These are phyloP conservation scores for Glareola pratincola DNA, from an alignment of 2,113 vertebrate species.

Conservation along the genomic window DNA sequence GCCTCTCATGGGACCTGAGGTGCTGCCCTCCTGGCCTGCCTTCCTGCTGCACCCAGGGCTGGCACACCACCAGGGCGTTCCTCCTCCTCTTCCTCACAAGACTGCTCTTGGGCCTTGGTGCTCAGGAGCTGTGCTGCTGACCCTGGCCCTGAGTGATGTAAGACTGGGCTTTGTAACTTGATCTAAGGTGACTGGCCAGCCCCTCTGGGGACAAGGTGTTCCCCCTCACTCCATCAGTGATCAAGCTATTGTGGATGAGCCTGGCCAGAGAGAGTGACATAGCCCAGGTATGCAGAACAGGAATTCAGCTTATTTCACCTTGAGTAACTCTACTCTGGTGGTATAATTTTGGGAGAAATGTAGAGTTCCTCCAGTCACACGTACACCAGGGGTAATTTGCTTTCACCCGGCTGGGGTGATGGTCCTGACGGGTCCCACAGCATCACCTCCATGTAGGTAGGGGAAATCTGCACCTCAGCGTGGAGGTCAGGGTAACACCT, in stretches of 20 bases:
- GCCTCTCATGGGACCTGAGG: not conserved
- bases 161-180: rapidly evolving
- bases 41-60: too few relatives aligned
- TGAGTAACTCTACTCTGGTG: not conserved
- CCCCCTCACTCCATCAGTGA: too few relatives aligned
- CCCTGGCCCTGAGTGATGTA: not conserved
- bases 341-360: not conserved
- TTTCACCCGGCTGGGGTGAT: not conserved
- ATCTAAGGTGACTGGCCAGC: not conserved
- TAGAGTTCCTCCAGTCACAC: not conserved
- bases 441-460: rapidly evolving
- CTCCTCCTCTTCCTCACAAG: not conserved
- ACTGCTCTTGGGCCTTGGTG: not conserved
- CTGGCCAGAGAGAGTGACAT: not conserved
- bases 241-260: too few relatives aligned
- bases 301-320: not conserved
- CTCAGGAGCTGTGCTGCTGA: not conserved
- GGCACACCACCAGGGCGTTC: rapidly evolving
- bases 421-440: not conserved
- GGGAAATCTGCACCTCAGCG: not conserved
- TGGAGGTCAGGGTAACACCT: not conserved
- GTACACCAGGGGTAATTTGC: not conserved
- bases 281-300: not conserved
- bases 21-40: not conserved
- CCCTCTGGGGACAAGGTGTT: rapidly evolving